Conservation (phyloP, 2,113 vertebrate genomes). For the Lepidothrix coronata region DNA sequence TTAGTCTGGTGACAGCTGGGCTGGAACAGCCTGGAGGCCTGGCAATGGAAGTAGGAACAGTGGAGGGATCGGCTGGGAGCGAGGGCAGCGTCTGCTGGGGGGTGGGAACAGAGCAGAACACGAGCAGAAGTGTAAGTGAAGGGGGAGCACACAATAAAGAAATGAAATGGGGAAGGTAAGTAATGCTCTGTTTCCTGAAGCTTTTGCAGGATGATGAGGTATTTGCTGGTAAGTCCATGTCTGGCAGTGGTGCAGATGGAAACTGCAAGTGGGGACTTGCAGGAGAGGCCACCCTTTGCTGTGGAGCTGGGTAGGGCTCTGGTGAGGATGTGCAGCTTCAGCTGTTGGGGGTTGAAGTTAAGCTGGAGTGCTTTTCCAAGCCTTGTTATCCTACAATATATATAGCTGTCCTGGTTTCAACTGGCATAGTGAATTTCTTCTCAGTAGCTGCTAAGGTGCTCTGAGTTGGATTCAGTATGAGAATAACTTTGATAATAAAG, state of each 20-base stretch:
- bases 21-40: background rate
- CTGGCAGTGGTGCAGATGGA: background rate
- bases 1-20: fast-evolving
- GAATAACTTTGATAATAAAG: background rate
- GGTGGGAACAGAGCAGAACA: background rate
- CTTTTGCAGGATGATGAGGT: background rate
- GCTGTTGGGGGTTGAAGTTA: background rate
- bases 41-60: background rate
- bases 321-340: background rate
- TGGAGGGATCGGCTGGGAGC: fast-evolving
- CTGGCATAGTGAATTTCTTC: background rate
- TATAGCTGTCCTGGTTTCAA: background rate
- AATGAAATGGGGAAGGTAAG: background rate
- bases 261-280: background rate
- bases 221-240: background rate
- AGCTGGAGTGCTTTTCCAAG: background rate
- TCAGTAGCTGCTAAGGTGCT: background rate
- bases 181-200: background rate
- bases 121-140: background rate
- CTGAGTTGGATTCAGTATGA: background rate
- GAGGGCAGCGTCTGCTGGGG: background rate
- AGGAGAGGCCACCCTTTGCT: fast-evolving
- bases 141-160: background rate
- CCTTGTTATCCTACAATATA: background rate
- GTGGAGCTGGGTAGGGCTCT: background rate